Evolutionary conservation across 2,888 invertebrate genomes (phyloP).

Genomic region (Thymelicus lineola): DNA sequence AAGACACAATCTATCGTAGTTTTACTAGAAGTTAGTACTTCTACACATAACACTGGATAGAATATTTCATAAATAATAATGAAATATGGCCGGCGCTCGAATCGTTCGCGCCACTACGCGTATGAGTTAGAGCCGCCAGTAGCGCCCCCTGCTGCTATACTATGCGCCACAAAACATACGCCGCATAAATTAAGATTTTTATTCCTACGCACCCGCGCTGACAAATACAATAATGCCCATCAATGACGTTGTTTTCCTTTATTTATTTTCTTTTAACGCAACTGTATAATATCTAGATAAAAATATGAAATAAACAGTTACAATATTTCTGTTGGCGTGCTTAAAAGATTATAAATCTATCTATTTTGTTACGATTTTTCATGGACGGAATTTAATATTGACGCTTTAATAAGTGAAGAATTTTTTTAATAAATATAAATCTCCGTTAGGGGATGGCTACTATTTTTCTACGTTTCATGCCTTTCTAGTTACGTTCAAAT

Average conservation of each 20-base stretch:
- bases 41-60: slow-evolving; percentile 47
- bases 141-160: slow-evolving; percentile 76
- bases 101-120: slow-evolving; percentile 51
- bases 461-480: slow-evolving; percentile 2
- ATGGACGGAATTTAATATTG: too few relatives aligned
- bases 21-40: slow-evolving; percentile 61
- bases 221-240: slow-evolving; percentile 39
- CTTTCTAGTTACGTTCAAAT: slow-evolving; percentile 11
- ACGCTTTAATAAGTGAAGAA: too few relatives aligned
- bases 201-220: slow-evolving; percentile 50
- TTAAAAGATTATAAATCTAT: slow-evolving; percentile 9
- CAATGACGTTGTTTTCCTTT: background rate
- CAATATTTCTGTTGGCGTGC: background rate
- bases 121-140: slow-evolving; percentile 70
- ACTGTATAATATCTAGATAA: too few relatives aligned
- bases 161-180: slow-evolving; percentile 75
- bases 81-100: slow-evolving; percentile 59
- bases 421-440: too few relatives aligned
- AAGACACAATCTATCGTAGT: slow-evolving; percentile 49
- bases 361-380: background rate
- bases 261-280: background rate
- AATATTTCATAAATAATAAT: slow-evolving; percentile 34
- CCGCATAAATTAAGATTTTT: slow-evolving; percentile 63
- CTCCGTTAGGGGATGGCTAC: background rate
- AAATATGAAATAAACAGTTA: too few relatives aligned